These are phyloP conservation scores for Sepioteuthis lessoniana DNA, from an alignment of 2,888 invertebrate genomes.

Conservation along the genomic window DNA sequence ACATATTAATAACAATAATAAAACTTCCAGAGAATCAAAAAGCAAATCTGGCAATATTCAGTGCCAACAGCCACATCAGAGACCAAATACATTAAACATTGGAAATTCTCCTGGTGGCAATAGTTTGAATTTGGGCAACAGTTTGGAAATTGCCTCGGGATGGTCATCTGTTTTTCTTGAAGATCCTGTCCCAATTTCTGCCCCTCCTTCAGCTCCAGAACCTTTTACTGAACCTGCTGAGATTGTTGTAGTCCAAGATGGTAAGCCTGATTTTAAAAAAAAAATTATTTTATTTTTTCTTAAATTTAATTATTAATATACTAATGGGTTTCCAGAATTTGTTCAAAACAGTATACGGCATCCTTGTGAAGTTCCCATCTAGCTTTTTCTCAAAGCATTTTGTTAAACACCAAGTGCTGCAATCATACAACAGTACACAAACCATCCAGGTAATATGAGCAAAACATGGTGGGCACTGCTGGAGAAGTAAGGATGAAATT, in stretches of 20 bases:
- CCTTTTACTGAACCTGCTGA: constrained; percentile 38
- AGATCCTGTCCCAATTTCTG: not conserved
- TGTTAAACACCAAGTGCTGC: no score
- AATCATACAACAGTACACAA: no score
- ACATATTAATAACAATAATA: not conserved
- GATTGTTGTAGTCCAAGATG: constrained; percentile 44
- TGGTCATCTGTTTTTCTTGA: constrained; percentile 40
- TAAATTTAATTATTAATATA: no score
- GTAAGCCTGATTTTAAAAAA: not conserved
- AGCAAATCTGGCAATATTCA: not conserved
- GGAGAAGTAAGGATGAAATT: no score
- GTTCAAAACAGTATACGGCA: no score
- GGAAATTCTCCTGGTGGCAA: constrained; percentile 4
- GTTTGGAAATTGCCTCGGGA: constrained; percentile 38
- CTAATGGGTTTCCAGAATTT: no score
- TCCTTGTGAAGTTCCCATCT: no score
- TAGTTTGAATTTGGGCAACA: constrained; percentile 45
- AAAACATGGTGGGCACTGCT: no score
- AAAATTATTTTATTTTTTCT: no score
- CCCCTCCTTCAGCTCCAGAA: not conserved
- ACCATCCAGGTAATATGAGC: no score
- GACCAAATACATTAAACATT: constrained; percentile 23
- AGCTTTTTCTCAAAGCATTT: no score
- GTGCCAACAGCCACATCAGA: not conserved
- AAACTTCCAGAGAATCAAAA: not conserved